A percentile compares a stretch with the other conserved stretches of the same genome.
Evolutionary conservation across 2,888 invertebrate genomes (phyloP).

Genomic region (Megaustenia siamemsis): DNA sequence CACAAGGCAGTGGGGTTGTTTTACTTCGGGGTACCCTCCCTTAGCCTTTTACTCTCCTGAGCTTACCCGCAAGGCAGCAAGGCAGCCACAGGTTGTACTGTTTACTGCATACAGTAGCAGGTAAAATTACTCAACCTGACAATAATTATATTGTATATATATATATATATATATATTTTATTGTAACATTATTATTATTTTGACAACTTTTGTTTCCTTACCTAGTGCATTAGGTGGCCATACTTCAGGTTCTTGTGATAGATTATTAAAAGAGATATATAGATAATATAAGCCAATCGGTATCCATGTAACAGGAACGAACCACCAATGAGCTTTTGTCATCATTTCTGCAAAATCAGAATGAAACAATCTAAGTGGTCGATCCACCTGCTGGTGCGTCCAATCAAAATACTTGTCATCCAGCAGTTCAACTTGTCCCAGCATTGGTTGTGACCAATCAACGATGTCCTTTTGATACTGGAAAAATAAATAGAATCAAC

Average conservation of each 20-base stretch:
- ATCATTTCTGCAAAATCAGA: slow-evolving; percentile 73
- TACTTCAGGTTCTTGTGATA: slow-evolving; percentile 47
- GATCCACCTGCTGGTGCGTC: slow-evolving; percentile 81
- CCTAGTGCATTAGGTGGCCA: slow-evolving; percentile 52
- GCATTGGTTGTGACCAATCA: slow-evolving; percentile 78
- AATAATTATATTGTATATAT: no score
- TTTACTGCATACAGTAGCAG: no score
- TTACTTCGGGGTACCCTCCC: no score
- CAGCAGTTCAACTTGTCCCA: slow-evolving; percentile 79
- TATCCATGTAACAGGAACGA: slow-evolving; percentile 75
- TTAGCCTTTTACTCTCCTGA: no score
- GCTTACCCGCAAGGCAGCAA: no score
- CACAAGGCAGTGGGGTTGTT: no score
- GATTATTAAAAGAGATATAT: slow-evolving; percentile 59
- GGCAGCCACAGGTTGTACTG: no score
- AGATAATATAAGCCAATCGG: slow-evolving; percentile 66
- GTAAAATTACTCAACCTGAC: no score
- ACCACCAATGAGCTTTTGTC: slow-evolving; percentile 74
- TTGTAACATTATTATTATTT: no score
- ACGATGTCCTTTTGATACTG: slow-evolving; percentile 67
- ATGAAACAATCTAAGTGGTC: slow-evolving; percentile 78
- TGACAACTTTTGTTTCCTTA: background rate
- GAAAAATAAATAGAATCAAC: background rate
- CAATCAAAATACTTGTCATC: slow-evolving; percentile 80
- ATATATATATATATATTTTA: no score